A percentile compares a stretch with the other conserved stretches of the same genome.
These are phyloP conservation scores for Callipepla squamata DNA, from an alignment of 2,113 vertebrate genomes.

Conservation along the genomic window DNA sequence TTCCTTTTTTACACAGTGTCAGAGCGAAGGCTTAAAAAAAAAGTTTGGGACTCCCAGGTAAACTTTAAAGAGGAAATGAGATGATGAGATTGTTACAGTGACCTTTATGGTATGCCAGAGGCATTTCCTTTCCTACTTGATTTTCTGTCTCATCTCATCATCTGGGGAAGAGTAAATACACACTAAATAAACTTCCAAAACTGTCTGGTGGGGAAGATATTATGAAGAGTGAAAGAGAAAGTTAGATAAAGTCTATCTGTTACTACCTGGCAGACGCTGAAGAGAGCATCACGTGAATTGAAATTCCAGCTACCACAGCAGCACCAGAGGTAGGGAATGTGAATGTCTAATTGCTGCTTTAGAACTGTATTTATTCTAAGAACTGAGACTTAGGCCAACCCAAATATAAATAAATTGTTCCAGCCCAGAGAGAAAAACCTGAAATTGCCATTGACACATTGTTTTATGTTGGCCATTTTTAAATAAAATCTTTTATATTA, in stretches of 20 bases:
- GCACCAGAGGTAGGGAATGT: background rate
- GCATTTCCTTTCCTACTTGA: conserved; percentile 37
- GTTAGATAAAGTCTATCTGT: background rate
- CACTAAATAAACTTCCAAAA: conserved; percentile 16
- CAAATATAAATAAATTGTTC: background rate
- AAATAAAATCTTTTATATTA: background rate
- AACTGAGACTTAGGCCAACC: background rate
- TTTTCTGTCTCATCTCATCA: conserved; percentile 7
- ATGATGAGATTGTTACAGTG: conserved; percentile 35
- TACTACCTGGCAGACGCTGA: background rate
- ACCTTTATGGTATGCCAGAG: conserved; percentile 53
- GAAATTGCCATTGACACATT: background rate
- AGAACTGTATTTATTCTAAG: background rate
- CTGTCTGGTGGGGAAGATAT: background rate
- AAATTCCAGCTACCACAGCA: background rate
- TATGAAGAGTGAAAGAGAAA: conserved; percentile 45
- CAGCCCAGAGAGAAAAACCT: background rate
- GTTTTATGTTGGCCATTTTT: background rate
- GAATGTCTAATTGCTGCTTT: background rate
- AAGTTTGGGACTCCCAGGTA: conserved; percentile 68
- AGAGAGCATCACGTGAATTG: background rate
- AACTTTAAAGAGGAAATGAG: conserved; percentile 68
- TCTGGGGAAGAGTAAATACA: conserved; percentile 18
- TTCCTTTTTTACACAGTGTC: conserved; percentile 48
- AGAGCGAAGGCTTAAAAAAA: background rate